Conservation (phyloP, 2,888 invertebrate genomes). For the Hyles lineata region DNA sequence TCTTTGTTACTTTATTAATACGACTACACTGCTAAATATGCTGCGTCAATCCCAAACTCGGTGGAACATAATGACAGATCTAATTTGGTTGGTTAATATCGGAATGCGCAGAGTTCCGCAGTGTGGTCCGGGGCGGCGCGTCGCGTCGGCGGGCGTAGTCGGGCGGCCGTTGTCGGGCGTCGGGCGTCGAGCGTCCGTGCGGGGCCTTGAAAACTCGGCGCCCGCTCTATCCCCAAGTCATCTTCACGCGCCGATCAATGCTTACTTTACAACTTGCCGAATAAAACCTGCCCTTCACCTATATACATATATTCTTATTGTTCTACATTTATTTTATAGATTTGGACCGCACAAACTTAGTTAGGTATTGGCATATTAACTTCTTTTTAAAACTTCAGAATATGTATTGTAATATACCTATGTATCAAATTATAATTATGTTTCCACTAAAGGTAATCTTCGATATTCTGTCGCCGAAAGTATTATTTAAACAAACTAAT, state of each 20-base stretch:
- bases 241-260: conserved; percentile 53
- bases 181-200: no score
- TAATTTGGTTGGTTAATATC: conserved; percentile 57
- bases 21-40: neutral
- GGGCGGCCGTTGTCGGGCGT: neutral
- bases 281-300: conserved; percentile 14
- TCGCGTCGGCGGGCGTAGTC: conserved; percentile 47
- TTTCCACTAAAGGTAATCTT: no score
- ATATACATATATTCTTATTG: neutral
- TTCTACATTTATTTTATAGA: neutral
- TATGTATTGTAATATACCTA: no score
- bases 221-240: conserved; percentile 40
- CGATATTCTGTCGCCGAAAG: no score
- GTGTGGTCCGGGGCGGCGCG: conserved; percentile 59
- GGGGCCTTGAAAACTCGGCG: neutral
- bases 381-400: no score
- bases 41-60: neutral
- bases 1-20: neutral
- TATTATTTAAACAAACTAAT: no score
- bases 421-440: no score
- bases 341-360: neutral
- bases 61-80: conserved; percentile 7
- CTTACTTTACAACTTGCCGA: conserved; percentile 56
- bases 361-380: neutral
- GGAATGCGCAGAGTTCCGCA: conserved; percentile 78